These are phyloP conservation scores for Ochotona curzoniae DNA, from an alignment of 2,113 vertebrate species.

Conservation along the genomic window DNA sequence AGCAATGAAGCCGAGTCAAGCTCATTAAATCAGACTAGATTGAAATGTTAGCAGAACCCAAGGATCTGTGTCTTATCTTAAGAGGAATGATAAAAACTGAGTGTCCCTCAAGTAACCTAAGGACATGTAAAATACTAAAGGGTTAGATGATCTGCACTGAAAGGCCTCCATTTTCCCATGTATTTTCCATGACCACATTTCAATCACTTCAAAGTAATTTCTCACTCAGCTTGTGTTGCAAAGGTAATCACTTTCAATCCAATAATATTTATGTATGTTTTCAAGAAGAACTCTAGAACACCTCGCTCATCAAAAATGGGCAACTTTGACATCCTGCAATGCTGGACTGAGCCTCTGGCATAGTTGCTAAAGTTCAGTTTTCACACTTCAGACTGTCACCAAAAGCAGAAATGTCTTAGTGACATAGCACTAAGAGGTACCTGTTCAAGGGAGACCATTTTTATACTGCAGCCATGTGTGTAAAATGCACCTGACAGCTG, in stretches of 20 bases:
- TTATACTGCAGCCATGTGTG: neutral
- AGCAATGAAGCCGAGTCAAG: constrained; percentile 60
- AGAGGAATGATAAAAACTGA: constrained; percentile 80
- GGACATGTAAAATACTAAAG: constrained; percentile 75
- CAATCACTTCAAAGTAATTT: constrained; percentile 61
- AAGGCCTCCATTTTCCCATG: constrained; percentile 66
- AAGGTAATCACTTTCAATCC: constrained; percentile 58
- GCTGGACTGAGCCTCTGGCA: constrained; percentile 22
- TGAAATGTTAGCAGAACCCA: constrained; percentile 70
- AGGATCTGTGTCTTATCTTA: constrained; percentile 68
- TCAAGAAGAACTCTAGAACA: constrained; percentile 63
- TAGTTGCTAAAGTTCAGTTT: constrained; percentile 62
- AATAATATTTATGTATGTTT: constrained; percentile 41
- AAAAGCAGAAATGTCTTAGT: constrained; percentile 44
- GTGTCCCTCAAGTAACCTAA: constrained; percentile 70
- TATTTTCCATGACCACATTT: constrained; percentile 59
- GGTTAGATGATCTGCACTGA: constrained; percentile 71
- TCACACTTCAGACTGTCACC: constrained; percentile 40
- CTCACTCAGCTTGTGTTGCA: neutral
- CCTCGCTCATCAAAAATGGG: neutral
- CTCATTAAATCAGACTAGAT: constrained; percentile 61
- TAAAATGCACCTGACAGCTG: neutral
- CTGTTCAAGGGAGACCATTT: neutral
- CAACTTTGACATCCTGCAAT: constrained; percentile 54
- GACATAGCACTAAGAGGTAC: constrained; percentile 23